Evolutionary conservation across 2,113 vertebrate species (phyloP).

Genomic region (Tachysurus vachellii): DNA sequence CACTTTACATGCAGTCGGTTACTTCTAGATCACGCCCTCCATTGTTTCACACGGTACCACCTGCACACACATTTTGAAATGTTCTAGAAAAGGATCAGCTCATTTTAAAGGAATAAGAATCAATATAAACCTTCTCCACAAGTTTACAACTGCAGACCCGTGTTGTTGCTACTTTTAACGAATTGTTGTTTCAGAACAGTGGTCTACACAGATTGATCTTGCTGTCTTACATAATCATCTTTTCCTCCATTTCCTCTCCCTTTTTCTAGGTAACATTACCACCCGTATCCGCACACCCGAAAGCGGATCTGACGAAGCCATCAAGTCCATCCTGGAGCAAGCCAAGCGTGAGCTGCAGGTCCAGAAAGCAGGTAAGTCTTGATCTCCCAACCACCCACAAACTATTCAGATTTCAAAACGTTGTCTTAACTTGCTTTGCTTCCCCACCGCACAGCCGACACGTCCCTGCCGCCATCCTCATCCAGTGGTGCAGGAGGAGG

Average conservation of each 20-base stretch:
- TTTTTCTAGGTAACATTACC: slow-evolving; percentile 83
- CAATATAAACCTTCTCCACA: not conserved
- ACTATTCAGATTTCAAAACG: not conserved
- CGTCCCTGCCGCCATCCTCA: slow-evolving; percentile 77
- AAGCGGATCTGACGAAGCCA: slow-evolving; percentile 86
- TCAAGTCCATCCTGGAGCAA: slow-evolving; percentile 91
- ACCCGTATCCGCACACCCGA: slow-evolving; percentile 86
- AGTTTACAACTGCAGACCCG: not conserved
- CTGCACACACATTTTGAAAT: not conserved
- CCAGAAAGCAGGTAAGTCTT: slow-evolving; percentile 79
- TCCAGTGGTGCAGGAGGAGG: slow-evolving; percentile 92
- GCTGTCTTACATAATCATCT: not conserved
- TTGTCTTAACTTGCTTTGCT: not conserved
- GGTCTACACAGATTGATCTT: not conserved
- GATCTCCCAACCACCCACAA: not conserved
- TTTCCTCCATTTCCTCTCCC: not conserved
- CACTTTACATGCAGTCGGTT: not conserved
- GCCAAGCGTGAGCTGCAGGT: slow-evolving; percentile 91
- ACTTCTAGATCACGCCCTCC: not conserved
- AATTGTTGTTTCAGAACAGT: not conserved
- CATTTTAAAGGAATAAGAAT: not conserved
- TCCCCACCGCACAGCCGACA: slow-evolving; percentile 73
- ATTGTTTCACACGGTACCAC: not conserved
- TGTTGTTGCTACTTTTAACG: not conserved
- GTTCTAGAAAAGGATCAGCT: not conserved